Evolutionary conservation across 1,140 invertebrate genomes (phyloP).

Genomic region (Drosophila bocqueti): DNA sequence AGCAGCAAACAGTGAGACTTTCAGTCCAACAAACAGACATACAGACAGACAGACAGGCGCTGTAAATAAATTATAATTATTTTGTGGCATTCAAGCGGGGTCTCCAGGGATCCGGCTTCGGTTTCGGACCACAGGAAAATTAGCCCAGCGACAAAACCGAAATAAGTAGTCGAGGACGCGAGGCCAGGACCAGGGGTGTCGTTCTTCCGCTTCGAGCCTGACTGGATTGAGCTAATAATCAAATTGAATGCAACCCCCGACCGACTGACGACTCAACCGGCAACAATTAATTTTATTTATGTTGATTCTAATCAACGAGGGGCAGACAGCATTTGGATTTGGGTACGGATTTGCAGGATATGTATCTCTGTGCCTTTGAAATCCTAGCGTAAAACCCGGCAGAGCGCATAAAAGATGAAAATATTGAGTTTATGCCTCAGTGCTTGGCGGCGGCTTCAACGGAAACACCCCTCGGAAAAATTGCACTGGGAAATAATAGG

Average conservation of each 20-base stretch:
- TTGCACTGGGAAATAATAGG: slow-evolving; percentile 9
- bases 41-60: slow-evolving; percentile 30
- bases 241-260: slow-evolving; percentile 78
- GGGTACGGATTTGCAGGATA: slow-evolving; percentile 20
- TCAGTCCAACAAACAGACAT: slow-evolving; percentile 35
- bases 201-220: slow-evolving; percentile 24
- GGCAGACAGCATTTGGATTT: slow-evolving; percentile 24
- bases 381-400: slow-evolving; percentile 24
- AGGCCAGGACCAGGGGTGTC: slow-evolving; percentile 6
- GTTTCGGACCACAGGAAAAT: slow-evolving; percentile 53
- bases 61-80: slow-evolving; percentile 80
- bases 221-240: slow-evolving; percentile 69
- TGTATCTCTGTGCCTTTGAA: slow-evolving; percentile 20
- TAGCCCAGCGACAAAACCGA: slow-evolving; percentile 51
- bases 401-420: slow-evolving; percentile 46
- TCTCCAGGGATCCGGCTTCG: slow-evolving; percentile 36
- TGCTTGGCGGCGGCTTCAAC: slow-evolving; percentile 34
- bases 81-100: slow-evolving; percentile 29
- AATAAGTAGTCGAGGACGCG: slow-evolving; percentile 31
- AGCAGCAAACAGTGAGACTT: slow-evolving; percentile 56
- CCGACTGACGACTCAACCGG: slow-evolving; percentile 46
- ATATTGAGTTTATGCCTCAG: slow-evolving; percentile 69
- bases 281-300: slow-evolving; percentile 84
- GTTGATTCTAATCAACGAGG: slow-evolving; percentile 78
- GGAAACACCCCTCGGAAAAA: background rate